phyloP scores from a whole-genome alignment of 2,797 vertebrate species.

The Ispidina picta region DNA sequence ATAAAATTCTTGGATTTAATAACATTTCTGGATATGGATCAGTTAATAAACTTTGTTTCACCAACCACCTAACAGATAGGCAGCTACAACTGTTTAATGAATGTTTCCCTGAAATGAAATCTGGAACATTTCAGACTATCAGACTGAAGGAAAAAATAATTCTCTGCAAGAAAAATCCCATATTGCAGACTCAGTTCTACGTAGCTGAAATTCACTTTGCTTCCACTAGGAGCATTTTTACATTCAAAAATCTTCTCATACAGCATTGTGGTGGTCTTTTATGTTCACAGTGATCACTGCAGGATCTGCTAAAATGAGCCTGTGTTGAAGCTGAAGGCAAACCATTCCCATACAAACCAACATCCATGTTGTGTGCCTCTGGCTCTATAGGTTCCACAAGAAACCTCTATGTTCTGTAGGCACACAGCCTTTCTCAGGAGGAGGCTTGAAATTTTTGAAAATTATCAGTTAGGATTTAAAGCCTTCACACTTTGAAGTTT shows the following conservation, averaged over 20 bases:
- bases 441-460: neutral
- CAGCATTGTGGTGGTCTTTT: neutral
- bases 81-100: neutral
- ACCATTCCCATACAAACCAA: rapidly evolving
- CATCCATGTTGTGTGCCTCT: rapidly evolving
- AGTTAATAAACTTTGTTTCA: slow-evolving; percentile 64
- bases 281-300: neutral
- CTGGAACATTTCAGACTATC: slow-evolving; percentile 2
- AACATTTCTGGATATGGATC: slow-evolving; percentile 61
- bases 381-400: neutral
- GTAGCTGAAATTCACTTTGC: neutral
- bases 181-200: neutral
- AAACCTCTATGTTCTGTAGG: neutral
- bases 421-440: neutral
- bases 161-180: neutral
- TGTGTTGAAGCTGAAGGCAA: neutral
- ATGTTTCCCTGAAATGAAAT: slow-evolving; percentile 37
- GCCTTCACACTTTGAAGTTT: neutral
- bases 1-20: slow-evolving; percentile 32
- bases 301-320: neutral
- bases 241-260: neutral
- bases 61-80: slow-evolving; percentile 11
- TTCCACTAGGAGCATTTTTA: neutral
- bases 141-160: neutral
- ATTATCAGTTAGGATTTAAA: neutral